Conservation (phyloP, 2,113 vertebrate genomes). For the Diadophis punctatus region DNA sequence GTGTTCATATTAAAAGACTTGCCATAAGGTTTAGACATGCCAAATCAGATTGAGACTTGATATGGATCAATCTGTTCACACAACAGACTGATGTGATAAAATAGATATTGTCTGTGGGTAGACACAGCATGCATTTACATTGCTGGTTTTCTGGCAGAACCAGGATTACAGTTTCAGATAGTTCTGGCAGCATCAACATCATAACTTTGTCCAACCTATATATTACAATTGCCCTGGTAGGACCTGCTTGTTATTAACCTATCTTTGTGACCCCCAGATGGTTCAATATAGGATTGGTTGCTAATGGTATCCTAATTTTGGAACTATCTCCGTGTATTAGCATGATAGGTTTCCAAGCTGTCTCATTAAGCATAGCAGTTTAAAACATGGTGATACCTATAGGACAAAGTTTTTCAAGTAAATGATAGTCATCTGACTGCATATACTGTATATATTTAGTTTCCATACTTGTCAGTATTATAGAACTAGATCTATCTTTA, state of each 20-base stretch:
- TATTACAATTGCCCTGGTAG: neutral
- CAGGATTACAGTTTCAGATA: neutral
- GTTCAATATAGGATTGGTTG: neutral
- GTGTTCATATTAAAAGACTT: neutral
- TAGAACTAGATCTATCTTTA: neutral
- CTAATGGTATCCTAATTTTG: neutral
- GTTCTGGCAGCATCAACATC: neutral
- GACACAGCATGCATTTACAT: neutral
- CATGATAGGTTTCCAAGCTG: neutral
- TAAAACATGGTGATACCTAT: neutral
- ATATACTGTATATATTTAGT: neutral
- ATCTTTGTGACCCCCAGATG: neutral
- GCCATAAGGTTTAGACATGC: neutral
- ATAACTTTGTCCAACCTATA: neutral
- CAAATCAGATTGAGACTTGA: neutral
- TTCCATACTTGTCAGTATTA: neutral
- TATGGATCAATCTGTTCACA: neutral
- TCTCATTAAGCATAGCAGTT: neutral
- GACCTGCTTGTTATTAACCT: neutral
- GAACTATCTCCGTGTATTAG: neutral
- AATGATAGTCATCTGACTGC: neutral
- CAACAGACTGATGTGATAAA: neutral
- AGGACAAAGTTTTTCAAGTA: neutral
- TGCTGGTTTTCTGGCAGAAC: neutral
- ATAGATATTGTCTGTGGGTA: neutral